A percentile compares a stretch with the other conserved stretches of the same genome.
Evolutionary conservation across 2,113 vertebrate species (phyloP).

Genomic region (Chiloscyllium plagiosum): DNA sequence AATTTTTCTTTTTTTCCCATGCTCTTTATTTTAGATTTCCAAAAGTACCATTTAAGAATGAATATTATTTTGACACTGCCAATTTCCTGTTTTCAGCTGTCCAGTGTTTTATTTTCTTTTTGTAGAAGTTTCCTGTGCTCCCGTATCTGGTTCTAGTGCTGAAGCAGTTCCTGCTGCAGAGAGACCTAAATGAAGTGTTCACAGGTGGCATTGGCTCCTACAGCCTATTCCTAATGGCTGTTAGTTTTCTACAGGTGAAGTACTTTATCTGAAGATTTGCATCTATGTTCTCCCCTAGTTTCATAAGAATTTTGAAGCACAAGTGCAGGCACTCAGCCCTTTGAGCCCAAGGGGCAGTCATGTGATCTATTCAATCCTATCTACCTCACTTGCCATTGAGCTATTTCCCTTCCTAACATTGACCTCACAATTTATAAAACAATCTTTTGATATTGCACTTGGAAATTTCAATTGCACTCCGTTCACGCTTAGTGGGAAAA

Average conservation of each 20-base stretch:
- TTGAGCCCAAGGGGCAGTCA: not conserved
- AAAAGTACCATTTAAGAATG: not conserved
- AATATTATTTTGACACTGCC: not conserved
- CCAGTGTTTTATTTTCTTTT: constrained; percentile 44
- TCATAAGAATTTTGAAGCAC: not conserved
- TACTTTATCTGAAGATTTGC: not conserved
- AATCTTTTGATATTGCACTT: not conserved
- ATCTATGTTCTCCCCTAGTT: not conserved
- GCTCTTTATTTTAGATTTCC: not conserved
- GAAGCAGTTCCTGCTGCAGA: constrained; percentile 95
- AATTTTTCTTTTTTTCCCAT: not conserved
- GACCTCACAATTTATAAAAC: not conserved
- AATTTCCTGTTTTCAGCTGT: not conserved
- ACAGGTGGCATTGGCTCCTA: constrained; percentile 97
- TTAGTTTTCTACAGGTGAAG: constrained; percentile 94
- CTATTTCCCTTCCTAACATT: not conserved
- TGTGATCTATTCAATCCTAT: not conserved
- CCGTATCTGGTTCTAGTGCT: constrained; percentile 94
- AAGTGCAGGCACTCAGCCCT: too few species aligned
- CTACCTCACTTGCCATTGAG: not conserved
- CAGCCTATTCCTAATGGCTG: constrained; percentile 97
- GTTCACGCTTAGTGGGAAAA: not conserved
- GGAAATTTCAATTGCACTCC: not conserved
- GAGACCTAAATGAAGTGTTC: constrained; percentile 97
- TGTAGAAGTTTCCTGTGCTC: constrained; percentile 92